Evolutionary conservation across 1,140 invertebrate genomes (phyloP).

Genomic region (Chymomyza costata): DNA sequence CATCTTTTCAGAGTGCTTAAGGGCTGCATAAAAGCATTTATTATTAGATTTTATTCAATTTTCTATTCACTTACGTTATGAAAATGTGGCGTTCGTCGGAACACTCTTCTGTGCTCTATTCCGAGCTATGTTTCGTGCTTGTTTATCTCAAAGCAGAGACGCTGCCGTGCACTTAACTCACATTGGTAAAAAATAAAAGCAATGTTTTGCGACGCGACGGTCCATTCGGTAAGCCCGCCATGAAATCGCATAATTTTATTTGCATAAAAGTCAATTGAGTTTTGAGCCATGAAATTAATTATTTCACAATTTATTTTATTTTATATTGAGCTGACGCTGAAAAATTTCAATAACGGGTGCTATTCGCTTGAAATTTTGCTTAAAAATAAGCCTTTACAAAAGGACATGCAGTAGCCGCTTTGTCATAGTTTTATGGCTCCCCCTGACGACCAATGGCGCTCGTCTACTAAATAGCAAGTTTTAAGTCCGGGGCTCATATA

Average conservation of each 20-base stretch:
- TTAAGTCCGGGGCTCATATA: conserved; percentile 21
- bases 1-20: conserved; percentile 72
- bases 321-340: neutral
- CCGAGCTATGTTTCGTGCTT: too few relatives aligned
- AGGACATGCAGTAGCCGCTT: neutral
- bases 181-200: conserved; percentile 68
- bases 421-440: neutral
- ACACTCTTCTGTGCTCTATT: too few relatives aligned
- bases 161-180: conserved; percentile 63
- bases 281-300: conserved; percentile 38
- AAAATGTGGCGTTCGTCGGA: conserved; percentile 60
- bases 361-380: neutral
- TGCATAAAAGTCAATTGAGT: conserved; percentile 71
- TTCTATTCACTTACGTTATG: conserved; percentile 73
- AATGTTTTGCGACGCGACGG: conserved; percentile 53
- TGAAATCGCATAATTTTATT: conserved; percentile 65
- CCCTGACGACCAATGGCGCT: conserved; percentile 54
- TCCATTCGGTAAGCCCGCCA: conserved; percentile 15
- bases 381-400: neutral
- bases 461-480: conserved; percentile 48
- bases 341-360: conserved; percentile 52
- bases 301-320: neutral
- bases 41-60: conserved; percentile 74
- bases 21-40: conserved; percentile 73
- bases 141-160: neutral